Evolutionary conservation across 2,113 vertebrate species (phyloP), one percentile per base, ranked within the genome.

Genomic region (Danionella cerebrum): DNA sequence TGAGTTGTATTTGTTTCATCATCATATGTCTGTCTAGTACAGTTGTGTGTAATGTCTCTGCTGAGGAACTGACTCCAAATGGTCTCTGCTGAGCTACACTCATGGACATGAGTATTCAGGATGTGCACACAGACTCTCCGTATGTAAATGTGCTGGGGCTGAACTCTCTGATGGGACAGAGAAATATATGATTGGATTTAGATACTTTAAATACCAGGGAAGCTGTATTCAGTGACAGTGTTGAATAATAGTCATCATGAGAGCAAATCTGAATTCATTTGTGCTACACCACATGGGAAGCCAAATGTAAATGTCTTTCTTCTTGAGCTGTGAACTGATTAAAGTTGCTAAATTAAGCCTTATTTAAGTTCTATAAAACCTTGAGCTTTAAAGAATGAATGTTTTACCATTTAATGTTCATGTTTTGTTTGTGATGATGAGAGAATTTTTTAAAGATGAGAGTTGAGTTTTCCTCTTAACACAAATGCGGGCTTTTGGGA

Each of bases 91-190:
- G 51, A 53, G 51, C 8, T 42, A 41, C 42, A 39, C 25, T n/a
- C n/a, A 59, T 59, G 21, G 29, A 18, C 25, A 48, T 51, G 38
- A 19, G 55, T 13, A 13, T 35, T n/a, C 21, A 60, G 22, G 11
- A 39, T 60, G 44, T 58, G 39, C 36, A 66, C 16, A 25, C 36
- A 50, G 16, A 7, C 16, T 31, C 51, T 65, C 19, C 41, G 24
- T 71, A 71, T 71, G 62, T 58, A 71, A 71, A 71, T 71, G 5
- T 12, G 39, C 21, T 27, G 16, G 22, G n/a, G 5, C 25, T 13
- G 41, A n/a, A n/a, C n/a, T n/a, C n/a, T n/a, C n/a, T n/a, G n/a
- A n/a, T n/a, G n/a, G n/a, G n/a, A n/a, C n/a, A n/a, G n/a, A n/a
- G n/a, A 9, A 42, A 42, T 21, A 9, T 11, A 42, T 33, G 27